Evolutionary conservation across 2,888 invertebrate species (phyloP).

Genomic region (Diarsia mendica): DNA sequence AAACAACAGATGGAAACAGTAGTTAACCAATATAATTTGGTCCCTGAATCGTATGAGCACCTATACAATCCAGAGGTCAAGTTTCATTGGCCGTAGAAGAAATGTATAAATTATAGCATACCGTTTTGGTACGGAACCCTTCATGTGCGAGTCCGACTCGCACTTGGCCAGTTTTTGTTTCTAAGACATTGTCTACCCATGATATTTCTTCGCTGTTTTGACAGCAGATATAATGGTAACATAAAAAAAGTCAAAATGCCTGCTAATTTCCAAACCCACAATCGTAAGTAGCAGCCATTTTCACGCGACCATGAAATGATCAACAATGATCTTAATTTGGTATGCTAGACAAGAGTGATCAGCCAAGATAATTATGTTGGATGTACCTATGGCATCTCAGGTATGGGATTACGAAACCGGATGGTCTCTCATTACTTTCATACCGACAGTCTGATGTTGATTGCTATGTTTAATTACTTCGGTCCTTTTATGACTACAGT

Average conservation of each 20-base stretch:
- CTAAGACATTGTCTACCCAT: not conserved
- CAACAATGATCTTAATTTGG: not conserved
- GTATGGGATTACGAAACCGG: constrained; percentile 34
- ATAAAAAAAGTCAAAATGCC: not conserved
- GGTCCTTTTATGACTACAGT: not conserved
- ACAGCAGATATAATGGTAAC: not conserved
- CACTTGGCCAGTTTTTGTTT: no score
- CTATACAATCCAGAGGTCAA: no score
- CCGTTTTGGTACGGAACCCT: no score
- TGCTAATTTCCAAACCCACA: not conserved
- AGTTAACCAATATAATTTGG: no score
- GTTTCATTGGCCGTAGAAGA: no score
- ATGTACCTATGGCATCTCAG: constrained; percentile 5
- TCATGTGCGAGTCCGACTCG: no score
- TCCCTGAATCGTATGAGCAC: no score
- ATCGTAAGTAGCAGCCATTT: not conserved
- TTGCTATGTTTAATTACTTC: not conserved
- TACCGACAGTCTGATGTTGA: not conserved
- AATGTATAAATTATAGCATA: no score
- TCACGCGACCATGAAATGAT: not conserved
- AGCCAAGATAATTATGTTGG: constrained; percentile 39
- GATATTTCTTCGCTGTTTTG: not conserved
- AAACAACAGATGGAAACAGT: no score
- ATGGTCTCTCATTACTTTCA: constrained; percentile 19
- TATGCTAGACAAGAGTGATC: not conserved